These are phyloP conservation scores for Syngnathus scovelli DNA, from an alignment of 2,113 vertebrate genomes.

Conservation along the genomic window DNA sequence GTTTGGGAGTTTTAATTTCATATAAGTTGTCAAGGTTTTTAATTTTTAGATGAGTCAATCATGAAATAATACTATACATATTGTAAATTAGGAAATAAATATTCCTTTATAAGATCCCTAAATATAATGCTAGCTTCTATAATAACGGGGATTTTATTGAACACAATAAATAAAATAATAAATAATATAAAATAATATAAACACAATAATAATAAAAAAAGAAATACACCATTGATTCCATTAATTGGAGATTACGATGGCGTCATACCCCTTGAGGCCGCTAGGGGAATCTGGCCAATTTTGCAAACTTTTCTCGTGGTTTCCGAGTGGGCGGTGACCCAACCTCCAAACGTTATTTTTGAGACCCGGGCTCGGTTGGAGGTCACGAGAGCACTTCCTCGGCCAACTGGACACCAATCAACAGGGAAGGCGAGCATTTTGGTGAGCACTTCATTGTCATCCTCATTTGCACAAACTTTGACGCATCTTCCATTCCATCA, in stretches of 20 bases:
- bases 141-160: too few relatives aligned
- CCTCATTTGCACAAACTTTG: neutral
- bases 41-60: neutral
- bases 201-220: too few relatives aligned
- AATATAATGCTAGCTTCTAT: too few relatives aligned
- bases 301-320: slow-evolving; percentile 7
- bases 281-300: slow-evolving; percentile 18
- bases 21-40: neutral
- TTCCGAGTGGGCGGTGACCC: slow-evolving; percentile 39
- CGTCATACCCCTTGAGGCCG: slow-evolving; percentile 11
- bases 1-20: neutral
- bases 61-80: neutral
- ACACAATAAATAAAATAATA: too few relatives aligned
- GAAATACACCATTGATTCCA: too few relatives aligned
- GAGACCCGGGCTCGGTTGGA: neutral
- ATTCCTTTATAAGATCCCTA: neutral
- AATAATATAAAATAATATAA: too few relatives aligned
- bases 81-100: neutral
- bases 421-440: neutral
- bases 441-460: slow-evolving; percentile 21
- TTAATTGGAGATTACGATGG: too few relatives aligned
- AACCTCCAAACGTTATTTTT: neutral
- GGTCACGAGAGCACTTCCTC: neutral
- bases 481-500: neutral
- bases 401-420: slow-evolving; percentile 31